Conservation (phyloP, 2,113 vertebrate genomes). For the Vanacampus margaritifer region DNA sequence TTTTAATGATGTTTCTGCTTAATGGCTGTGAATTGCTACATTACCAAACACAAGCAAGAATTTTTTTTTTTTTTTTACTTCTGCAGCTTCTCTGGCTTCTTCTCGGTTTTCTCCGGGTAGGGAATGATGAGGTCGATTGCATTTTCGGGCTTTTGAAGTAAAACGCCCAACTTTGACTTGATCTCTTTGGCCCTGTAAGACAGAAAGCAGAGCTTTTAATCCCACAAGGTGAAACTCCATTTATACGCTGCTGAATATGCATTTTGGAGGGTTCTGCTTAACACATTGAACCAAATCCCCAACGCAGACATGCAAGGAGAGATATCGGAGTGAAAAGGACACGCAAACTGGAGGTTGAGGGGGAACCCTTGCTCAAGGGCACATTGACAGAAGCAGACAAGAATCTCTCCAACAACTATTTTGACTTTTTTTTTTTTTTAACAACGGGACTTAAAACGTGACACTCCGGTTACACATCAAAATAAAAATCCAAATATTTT, state of each 20-base stretch:
- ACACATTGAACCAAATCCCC: background rate
- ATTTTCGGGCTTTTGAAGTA: slow-evolving; percentile 92
- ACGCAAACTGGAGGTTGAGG: background rate
- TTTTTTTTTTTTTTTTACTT: slow-evolving; percentile 75
- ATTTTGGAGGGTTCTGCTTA: background rate
- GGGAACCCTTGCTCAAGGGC: background rate
- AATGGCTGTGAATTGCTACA: background rate
- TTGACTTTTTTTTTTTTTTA: background rate
- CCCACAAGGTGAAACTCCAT: background rate
- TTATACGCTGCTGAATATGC: background rate
- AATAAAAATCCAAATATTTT: no score
- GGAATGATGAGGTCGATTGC: slow-evolving; percentile 87
- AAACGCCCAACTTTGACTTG: slow-evolving; percentile 89
- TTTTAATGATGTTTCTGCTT: background rate
- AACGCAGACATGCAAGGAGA: background rate
- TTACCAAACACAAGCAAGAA: background rate
- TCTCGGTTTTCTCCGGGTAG: slow-evolving; percentile 85
- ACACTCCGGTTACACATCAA: no score
- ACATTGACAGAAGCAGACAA: background rate
- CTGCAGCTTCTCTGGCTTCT: slow-evolving; percentile 84
- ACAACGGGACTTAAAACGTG: background rate
- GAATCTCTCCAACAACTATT: background rate
- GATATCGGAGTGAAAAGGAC: background rate
- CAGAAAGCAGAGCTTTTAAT: slow-evolving; percentile 21
- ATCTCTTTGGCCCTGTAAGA: slow-evolving; percentile 90